Evolutionary conservation across 2,113 vertebrate species (phyloP).

Genomic region (Gallinago paraguaiae): DNA sequence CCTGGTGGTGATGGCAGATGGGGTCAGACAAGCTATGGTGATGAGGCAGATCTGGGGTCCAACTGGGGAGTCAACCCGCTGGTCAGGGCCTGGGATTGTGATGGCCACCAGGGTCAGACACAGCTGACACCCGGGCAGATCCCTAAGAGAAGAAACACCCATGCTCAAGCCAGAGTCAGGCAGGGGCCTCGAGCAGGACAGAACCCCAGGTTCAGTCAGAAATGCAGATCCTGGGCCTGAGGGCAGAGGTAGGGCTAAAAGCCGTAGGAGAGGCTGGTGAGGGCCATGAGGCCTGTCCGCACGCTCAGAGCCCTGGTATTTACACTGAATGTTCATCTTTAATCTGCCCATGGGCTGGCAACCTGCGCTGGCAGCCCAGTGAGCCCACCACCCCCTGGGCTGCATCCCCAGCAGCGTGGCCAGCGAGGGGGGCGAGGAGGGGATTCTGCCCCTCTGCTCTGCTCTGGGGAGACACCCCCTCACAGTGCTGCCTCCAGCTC

Average conservation of each 20-base stretch:
- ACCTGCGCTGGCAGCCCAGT: not conserved
- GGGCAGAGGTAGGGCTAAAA: not conserved
- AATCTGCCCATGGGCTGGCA: not conserved
- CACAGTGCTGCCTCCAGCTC: not conserved
- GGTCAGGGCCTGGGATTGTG: not conserved
- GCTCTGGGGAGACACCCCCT: not conserved
- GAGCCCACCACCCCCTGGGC: not conserved
- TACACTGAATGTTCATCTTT: not conserved
- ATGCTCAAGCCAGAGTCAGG: not conserved
- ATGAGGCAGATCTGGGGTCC: not conserved
- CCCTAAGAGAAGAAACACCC: not conserved
- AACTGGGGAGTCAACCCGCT: not conserved
- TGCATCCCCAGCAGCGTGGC: not conserved
- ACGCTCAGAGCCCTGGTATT: too few species aligned
- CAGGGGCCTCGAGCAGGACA: not conserved
- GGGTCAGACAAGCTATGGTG: not conserved
- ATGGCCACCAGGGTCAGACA: not conserved
- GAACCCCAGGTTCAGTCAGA: not conserved
- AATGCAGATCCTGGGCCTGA: not conserved
- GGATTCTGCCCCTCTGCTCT: not conserved
- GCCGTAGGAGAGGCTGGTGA: not conserved
- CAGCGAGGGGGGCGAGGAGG: not conserved
- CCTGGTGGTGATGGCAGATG: not conserved
- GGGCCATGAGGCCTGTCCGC: not conserved
- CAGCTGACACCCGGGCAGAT: rapidly evolving